phyloP scores from a whole-genome alignment of 2,797 vertebrate genomes.

The Lacerta agilis region DNA sequence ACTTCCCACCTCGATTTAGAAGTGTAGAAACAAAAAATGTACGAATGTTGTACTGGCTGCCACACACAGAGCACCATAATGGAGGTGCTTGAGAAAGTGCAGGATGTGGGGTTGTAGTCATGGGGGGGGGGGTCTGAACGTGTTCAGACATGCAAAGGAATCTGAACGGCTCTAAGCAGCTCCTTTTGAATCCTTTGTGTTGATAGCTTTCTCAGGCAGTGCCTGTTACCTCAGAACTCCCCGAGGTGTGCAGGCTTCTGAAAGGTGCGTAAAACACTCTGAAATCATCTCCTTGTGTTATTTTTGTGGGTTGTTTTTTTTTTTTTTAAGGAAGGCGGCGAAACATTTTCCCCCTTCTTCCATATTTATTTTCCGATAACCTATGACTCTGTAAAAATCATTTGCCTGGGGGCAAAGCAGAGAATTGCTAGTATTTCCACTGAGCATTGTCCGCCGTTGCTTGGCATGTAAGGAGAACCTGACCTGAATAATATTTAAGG shows the following conservation, averaged over 20 bases:
- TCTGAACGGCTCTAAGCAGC: background rate
- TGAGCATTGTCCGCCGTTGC: background rate
- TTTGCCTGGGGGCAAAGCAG: background rate
- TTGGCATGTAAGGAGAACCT: fast-evolving
- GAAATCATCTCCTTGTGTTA: conserved; percentile 10
- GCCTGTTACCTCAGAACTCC: background rate
- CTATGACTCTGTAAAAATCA: conserved; percentile 22
- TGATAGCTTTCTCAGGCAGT: background rate
- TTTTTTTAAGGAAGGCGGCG: background rate
- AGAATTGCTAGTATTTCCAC: background rate
- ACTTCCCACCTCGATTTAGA: background rate
- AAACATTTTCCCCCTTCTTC: conserved; percentile 15
- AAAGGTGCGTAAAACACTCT: conserved; percentile 15
- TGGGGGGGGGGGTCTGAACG: background rate
- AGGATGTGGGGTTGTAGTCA: too few species aligned
- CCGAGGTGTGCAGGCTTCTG: background rate
- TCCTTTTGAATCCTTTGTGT: conserved; percentile 16
- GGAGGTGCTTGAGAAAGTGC: background rate
- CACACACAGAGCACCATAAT: background rate
- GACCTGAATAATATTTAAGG: conserved; percentile 9
- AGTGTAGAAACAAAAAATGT: background rate
- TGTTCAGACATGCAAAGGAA: background rate
- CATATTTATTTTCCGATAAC: background rate
- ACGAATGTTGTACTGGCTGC: too few species aligned
- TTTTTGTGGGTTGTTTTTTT: too few species aligned